Evolutionary conservation across 2,888 invertebrate genomes (phyloP).

Genomic region (Eledona agricola): DNA sequence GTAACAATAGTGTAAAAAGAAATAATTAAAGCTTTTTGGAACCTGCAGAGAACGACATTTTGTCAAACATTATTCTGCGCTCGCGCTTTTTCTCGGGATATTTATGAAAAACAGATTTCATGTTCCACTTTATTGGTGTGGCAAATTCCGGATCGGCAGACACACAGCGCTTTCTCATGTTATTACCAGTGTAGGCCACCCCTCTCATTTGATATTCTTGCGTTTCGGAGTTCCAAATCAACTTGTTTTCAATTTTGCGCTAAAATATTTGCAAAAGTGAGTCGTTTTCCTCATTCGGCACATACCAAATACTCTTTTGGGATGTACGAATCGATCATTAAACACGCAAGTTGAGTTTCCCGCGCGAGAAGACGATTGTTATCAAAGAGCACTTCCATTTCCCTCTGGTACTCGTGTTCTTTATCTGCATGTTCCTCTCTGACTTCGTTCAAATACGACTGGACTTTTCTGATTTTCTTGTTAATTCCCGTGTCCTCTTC

Average conservation of each 20-base stretch:
- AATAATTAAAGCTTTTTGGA: conserved; percentile 45
- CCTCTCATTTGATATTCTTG: conserved; percentile 98
- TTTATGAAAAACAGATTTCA: conserved; percentile 59
- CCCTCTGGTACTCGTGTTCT: conserved; percentile 94
- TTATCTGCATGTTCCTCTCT: conserved; percentile 87
- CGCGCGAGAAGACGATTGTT: conserved; percentile 89
- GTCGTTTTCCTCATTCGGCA: conserved; percentile 22
- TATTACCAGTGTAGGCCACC: conserved; percentile 98
- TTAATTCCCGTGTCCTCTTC: conserved; percentile 94
- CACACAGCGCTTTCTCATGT: conserved; percentile 82
- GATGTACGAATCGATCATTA: conserved; percentile 92
- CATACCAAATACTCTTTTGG: conserved; percentile 90
- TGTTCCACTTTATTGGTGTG: conserved; percentile 51
- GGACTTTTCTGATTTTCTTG: conserved; percentile 89
- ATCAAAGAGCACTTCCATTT: conserved; percentile 95
- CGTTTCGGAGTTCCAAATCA: conserved; percentile 98
- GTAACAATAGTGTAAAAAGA: background rate
- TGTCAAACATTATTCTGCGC: conserved; percentile 37
- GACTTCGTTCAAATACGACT: conserved; percentile 85
- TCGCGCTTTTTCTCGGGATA: conserved; percentile 55
- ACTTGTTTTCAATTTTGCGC: conserved; percentile 89
- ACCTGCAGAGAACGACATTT: conserved; percentile 41
- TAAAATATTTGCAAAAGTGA: conserved; percentile 55
- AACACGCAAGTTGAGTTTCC: conserved; percentile 89
- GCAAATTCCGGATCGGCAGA: conserved; percentile 59